These are phyloP conservation scores for Asteroscopus sphinx DNA, from an alignment of 2,888 invertebrate genomes.

Conservation along the genomic window DNA sequence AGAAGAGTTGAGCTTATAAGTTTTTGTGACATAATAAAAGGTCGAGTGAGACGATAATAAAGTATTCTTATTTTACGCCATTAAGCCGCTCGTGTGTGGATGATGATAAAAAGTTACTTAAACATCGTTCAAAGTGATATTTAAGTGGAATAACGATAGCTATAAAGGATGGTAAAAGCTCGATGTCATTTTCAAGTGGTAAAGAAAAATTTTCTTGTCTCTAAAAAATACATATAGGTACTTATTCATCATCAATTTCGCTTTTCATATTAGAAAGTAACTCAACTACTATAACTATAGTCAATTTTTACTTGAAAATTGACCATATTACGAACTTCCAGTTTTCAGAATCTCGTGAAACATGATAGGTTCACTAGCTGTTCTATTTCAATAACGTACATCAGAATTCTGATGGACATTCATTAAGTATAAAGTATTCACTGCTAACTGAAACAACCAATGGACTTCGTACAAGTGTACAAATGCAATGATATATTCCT, in stretches of 20 bases:
- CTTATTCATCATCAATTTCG: neutral
- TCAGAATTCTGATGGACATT: too few relatives aligned
- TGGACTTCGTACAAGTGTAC: too few relatives aligned
- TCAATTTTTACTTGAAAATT: too few relatives aligned
- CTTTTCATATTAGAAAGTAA: too few relatives aligned
- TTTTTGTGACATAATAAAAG: slow-evolving; percentile 45
- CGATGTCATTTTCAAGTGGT: slow-evolving; percentile 18
- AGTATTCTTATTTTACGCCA: slow-evolving; percentile 47
- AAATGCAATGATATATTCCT: neutral
- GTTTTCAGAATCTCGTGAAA: too few relatives aligned
- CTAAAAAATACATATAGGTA: neutral
- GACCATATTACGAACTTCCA: neutral
- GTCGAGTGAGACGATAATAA: slow-evolving; percentile 41
- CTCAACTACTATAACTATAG: too few relatives aligned
- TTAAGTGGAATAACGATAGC: slow-evolving; percentile 36
- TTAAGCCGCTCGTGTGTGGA: slow-evolving; percentile 46
- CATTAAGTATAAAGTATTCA: too few relatives aligned
- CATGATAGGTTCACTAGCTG: neutral
- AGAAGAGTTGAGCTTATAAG: slow-evolving; percentile 28
- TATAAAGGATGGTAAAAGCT: slow-evolving; percentile 22
- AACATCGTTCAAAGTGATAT: slow-evolving; percentile 31
- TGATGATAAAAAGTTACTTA: slow-evolving; percentile 47
- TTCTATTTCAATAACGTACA: neutral
- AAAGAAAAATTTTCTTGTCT: slow-evolving; percentile 18
- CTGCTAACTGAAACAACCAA: too few relatives aligned